Conservation (phyloP, 2,888 invertebrate species). For the Phoronis australis region DNA sequence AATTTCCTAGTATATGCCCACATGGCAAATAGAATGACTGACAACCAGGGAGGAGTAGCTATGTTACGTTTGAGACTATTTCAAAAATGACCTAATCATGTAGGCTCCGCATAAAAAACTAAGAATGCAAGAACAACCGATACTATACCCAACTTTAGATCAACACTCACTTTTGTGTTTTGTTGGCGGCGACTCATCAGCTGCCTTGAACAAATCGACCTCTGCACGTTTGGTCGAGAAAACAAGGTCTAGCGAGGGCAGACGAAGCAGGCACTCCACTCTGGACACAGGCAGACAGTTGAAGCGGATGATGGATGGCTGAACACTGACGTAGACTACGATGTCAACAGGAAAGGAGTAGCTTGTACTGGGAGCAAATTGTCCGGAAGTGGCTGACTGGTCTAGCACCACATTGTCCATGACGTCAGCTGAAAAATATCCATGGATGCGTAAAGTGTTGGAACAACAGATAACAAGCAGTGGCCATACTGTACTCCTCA, state of each 20-base stretch:
- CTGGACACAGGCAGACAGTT: slow-evolving; percentile 91
- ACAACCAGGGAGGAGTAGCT: too few species aligned
- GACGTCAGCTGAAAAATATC: slow-evolving; percentile 18
- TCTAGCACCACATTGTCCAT: slow-evolving; percentile 32
- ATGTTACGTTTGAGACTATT: too few species aligned
- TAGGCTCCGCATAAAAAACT: too few species aligned
- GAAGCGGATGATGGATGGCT: slow-evolving; percentile 92
- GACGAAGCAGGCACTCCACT: slow-evolving; percentile 90
- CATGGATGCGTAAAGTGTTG: too few species aligned
- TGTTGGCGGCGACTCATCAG: slow-evolving; percentile 30
- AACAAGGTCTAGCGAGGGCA: slow-evolving; percentile 94
- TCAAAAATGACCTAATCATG: too few species aligned
- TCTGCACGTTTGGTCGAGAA: slow-evolving; percentile 64
- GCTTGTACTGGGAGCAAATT: slow-evolving; percentile 29
- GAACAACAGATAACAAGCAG: too few species aligned
- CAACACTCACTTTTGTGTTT: too few species aligned
- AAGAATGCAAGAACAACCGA: too few species aligned
- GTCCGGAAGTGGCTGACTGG: slow-evolving; percentile 34
- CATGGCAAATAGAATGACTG: too few species aligned
- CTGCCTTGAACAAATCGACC: slow-evolving; percentile 19
- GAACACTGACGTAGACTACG: slow-evolving; percentile 96
- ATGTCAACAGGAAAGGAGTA: slow-evolving; percentile 92
- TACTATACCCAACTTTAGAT: too few species aligned
- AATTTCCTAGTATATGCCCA: too few species aligned
- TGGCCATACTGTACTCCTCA: too few species aligned